Base-by-base conservation (phyloP, 1,140 invertebrate species). In the Vanessa tameamea region DNA sequence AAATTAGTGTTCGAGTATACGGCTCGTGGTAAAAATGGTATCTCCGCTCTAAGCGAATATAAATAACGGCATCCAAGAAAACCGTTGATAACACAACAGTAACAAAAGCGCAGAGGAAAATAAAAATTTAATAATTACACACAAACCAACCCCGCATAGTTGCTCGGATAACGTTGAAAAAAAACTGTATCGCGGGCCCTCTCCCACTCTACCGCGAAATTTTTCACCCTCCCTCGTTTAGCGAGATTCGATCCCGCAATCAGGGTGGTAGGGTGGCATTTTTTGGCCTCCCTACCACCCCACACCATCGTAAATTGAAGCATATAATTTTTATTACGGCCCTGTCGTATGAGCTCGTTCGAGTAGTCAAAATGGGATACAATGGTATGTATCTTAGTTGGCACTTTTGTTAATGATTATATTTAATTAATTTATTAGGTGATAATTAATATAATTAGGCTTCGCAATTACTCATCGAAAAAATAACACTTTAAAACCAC, bases 271-370 rank as follows among this genome's bases (percentile, higher is more conserved):
- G 77, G 88, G 87, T 77, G 86, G 83, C 66, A 81, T 85, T 89
- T 90, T 91, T 88, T 84, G 83, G 83, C 77, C 77, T 84, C 77
- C 80, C 78, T 82, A 74, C 80, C 72, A 23, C 53, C 80, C 82
- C 85, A 80, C 72, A 55, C 76, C 83, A 81, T 87, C 89, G 89
- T 92, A 92, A 92, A 92, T 92, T 91, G 90, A 89, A 90, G 90
- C 89, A 92, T 92, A 92, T 92, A 92, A 92, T 92, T 92, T 92
- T 92, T 92, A 92, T 92, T 92, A 91, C 89, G 81, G 76, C 77
- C 78, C 81, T 87, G 89, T 89, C 88, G 88, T 90, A 84, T 92
- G 86, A 85, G 86, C 76, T 78, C 78, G 78, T 81, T 84, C 77
- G 86, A 84, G 81, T 86, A 87, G 88, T 88, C 85, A 85, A 82